Evolutionary conservation across 2,888 invertebrate genomes (phyloP), one percentile per base, ranked within the genome.

Genomic region (Chirona hameri): DNA sequence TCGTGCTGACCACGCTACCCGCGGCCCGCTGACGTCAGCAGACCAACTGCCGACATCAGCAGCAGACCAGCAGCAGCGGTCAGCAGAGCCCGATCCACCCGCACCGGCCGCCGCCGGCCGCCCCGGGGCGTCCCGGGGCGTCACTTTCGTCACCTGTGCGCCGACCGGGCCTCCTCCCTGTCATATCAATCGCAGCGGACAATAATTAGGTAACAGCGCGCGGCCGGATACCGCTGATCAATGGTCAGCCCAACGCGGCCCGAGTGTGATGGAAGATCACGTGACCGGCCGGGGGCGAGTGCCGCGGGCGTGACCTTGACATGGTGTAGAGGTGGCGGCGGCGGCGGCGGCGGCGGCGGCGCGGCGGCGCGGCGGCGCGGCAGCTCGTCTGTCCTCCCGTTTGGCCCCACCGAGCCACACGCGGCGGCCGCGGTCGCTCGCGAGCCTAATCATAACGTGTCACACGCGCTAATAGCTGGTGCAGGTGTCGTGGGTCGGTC

Each of bases 241-340:
- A 31, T 72, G 27, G 27, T 29, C 65, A 27, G 65, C 60, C 27
- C 27, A 27, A 69, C 65, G 4, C 15, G 65, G 65, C 27, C 65
- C 65, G 65, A 27, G 27, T 27, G 27, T 69, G 65, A 69, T 24
- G 65, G 10, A 69, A 12, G 10, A 12, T 27, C 29, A 10, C n/a
- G 65, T 27, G n/a, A 27, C 65, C 31, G 31, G 29, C 72, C 31
- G n/a, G 15, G 29, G 60, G 24, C 18, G 14, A 18, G 60, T 1
- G 65, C 65, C 65, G 65, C 65, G 7, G 65, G n/a, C 65, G n/a
- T 27, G 65, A 65, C 65, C 65, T 65, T 27, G 65, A 65, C 65
- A 65, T 39, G 39, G 39, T 39, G 39, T 39, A 39, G 2, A 39
- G 2, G 2, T 39, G 39, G 2, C 39, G 7, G 39, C 7, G 39